Evolutionary conservation across 2,888 invertebrate species (phyloP), one percentile per base, ranked within the genome.

Genomic region (Ophonus ardosiacus): DNA sequence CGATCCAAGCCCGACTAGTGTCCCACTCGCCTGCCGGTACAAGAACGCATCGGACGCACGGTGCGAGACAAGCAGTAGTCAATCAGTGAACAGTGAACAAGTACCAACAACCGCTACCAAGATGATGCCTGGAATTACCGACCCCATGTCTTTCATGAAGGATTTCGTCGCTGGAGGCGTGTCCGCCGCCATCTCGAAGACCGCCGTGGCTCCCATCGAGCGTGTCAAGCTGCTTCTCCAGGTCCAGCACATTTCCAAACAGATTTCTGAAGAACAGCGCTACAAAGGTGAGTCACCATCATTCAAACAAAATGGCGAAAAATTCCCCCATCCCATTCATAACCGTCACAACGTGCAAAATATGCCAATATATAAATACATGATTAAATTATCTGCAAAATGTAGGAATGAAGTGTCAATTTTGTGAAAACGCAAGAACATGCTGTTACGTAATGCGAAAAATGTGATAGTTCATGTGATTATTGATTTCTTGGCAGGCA

Each of bases 201-300:
- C 98, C 68, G 95, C 96, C 61, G 97, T 98, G 86, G 98, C 98
- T 17, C 98, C 98, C 85, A 98, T 98, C 90, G 98, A 98, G 93
- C 94, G 98, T 90, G 98, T 98, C 74, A 98, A 98, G 92, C 93
- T 98, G 88, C 94, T 98, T 86, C 93, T 98, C 87, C 98, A 98
- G 93, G 98, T 98, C 87, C 98, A 98, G 93, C 97, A 97, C 92
- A 96, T 97, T 87, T 97, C 96, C 89, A 98, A 97, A 92, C 97
- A 98, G 92, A 97, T 98, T 88, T 88, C 96, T 6, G 94, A 94
- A 87, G 96, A 96, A 87, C 93, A 97, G 90, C 96, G 96, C 89
- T 99, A 99, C 93, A 98, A 98, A 94, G 96, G 96, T 96, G 89
- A 93, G 90, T 87, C 57, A 65, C 10, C 61, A 40, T 8, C 18